phyloP scores from a whole-genome alignment of 1,140 invertebrate genomes.

The Meloidogyne exigua region DNA sequence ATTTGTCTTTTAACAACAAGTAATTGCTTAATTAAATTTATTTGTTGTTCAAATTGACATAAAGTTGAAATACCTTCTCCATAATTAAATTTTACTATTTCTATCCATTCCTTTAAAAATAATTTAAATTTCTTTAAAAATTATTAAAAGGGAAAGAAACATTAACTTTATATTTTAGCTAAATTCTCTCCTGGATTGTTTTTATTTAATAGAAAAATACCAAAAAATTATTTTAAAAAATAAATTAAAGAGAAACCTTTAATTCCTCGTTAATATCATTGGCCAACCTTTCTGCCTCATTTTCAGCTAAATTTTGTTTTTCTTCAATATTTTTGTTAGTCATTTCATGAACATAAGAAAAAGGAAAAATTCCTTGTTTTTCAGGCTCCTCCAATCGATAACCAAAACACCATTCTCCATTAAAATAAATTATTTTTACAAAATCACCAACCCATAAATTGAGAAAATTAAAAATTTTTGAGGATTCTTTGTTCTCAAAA shows the following conservation, averaged over 20 bases:
- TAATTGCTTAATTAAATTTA: constrained; percentile 41
- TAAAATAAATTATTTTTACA: constrained; percentile 17
- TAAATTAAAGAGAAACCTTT: background rate
- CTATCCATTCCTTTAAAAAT: constrained; percentile 16
- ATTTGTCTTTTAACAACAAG: constrained; percentile 44
- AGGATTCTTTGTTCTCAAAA: too few relatives aligned
- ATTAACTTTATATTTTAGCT: too few relatives aligned
- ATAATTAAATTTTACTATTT: constrained; percentile 11
- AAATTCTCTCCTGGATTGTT: too few relatives aligned
- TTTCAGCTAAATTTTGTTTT: background rate
- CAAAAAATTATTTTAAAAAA: too few relatives aligned
- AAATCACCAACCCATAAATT: constrained; percentile 34
- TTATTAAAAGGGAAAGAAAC: too few relatives aligned
- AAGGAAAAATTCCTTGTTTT: constrained; percentile 19
- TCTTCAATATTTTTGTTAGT: background rate
- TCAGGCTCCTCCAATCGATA: constrained; percentile 16
- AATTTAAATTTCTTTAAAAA: background rate
- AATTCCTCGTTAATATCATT: constrained; percentile 29
- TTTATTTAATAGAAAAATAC: too few relatives aligned
- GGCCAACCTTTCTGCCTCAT: constrained; percentile 28
- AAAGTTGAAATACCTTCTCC: constrained; percentile 1
- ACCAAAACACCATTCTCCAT: constrained; percentile 44
- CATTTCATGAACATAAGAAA: constrained; percentile 15
- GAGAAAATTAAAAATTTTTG: background rate
- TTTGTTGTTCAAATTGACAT: constrained; percentile 6